These are phyloP conservation scores for Coturnix japonica DNA, from an alignment of 2,113 vertebrate species.

Conservation along the genomic window DNA sequence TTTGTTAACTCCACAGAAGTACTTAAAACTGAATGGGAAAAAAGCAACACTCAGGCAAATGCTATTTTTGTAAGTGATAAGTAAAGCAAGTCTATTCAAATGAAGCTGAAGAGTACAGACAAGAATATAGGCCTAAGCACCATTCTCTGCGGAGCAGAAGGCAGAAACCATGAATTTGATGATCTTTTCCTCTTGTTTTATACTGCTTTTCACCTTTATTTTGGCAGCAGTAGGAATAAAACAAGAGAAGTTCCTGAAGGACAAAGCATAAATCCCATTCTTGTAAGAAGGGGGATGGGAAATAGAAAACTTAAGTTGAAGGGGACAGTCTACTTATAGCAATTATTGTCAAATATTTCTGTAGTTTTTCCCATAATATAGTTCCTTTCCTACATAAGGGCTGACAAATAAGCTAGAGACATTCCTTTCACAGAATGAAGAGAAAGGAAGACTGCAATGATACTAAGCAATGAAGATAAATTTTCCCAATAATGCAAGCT, in stretches of 20 bases:
- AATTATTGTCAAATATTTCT: conserved; percentile 57
- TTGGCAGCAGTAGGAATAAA: background rate
- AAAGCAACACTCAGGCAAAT: background rate
- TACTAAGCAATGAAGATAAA: conserved; percentile 37
- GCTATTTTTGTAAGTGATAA: background rate
- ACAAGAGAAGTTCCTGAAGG: background rate
- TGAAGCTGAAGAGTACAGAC: background rate
- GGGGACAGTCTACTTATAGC: conserved; percentile 22
- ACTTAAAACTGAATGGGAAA: background rate
- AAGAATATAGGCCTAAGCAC: background rate
- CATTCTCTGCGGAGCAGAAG: background rate
- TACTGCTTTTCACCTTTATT: background rate
- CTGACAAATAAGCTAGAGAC: conserved; percentile 11
- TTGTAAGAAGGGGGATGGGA: background rate
- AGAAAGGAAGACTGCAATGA: conserved; percentile 17
- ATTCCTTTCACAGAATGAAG: background rate
- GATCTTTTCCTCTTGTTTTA: background rate
- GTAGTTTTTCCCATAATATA: conserved; percentile 52
- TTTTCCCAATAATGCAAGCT: conserved; percentile 54
- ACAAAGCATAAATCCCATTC: background rate
- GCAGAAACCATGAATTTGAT: background rate
- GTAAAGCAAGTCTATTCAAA: background rate
- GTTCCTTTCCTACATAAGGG: conserved; percentile 18
- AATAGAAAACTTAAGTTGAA: conserved; percentile 3
- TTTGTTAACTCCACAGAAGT: background rate